Evolutionary conservation across 1,140 invertebrate genomes (phyloP).

Genomic region (Vanessa tameamea): DNA sequence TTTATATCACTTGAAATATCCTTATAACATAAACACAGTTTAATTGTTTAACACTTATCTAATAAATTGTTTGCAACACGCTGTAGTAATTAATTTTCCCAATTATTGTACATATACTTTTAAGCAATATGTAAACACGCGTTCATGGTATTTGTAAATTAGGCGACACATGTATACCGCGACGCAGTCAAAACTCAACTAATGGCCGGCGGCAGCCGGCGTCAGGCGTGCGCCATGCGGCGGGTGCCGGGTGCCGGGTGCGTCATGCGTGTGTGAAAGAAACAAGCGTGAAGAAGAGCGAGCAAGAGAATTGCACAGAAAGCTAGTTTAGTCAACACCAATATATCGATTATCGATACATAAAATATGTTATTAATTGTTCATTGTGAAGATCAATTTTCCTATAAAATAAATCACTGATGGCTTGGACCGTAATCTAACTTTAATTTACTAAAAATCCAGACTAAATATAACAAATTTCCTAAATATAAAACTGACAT

Average conservation of each 20-base stretch:
- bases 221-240: constrained; percentile 24
- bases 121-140: constrained; percentile 51
- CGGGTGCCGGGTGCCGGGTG: constrained; percentile 31
- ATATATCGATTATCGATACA: constrained; percentile 1
- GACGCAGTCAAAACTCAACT: constrained; percentile 44
- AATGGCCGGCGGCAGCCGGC: constrained; percentile 28
- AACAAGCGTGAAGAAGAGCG: constrained; percentile 49
- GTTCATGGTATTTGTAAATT: constrained; percentile 37
- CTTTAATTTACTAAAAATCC: no score
- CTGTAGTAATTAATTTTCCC: background rate
- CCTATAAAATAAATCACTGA: no score
- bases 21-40: constrained; percentile 16
- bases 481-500: no score
- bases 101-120: constrained; percentile 10
- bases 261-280: constrained; percentile 47
- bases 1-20: background rate
- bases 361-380: background rate
- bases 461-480: no score
- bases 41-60: constrained; percentile 4
- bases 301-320: constrained; percentile 49
- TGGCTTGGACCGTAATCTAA: no score
- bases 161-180: constrained; percentile 30
- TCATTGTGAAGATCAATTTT: background rate
- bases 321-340: background rate
- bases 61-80: background rate